Evolutionary conservation across 1,140 invertebrate genomes (phyloP).

Genomic region (Colletes gigas): DNA sequence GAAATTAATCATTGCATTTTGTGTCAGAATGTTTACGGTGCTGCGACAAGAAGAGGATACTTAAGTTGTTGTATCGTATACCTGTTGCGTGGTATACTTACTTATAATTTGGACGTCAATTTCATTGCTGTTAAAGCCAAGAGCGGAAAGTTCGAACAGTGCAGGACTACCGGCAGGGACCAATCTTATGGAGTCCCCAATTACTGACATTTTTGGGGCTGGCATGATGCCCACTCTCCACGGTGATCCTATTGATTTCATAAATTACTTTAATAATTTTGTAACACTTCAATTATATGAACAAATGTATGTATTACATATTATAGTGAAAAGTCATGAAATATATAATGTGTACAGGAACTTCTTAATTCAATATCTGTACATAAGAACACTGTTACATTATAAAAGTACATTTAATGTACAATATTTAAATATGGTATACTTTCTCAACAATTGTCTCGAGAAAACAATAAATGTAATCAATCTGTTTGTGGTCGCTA

Average conservation of each 20-base stretch:
- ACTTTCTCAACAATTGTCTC: constrained; percentile 5
- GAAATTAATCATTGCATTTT: constrained; percentile 33
- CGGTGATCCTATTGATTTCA: constrained; percentile 88
- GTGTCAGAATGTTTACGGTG: neutral
- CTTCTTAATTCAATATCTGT: neutral
- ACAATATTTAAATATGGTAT: neutral
- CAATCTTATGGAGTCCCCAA: constrained; percentile 92
- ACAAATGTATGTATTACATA: neutral
- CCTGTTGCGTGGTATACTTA: constrained; percentile 68
- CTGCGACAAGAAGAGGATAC: too few relatives aligned
- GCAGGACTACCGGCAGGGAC: constrained; percentile 92
- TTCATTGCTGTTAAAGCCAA: constrained; percentile 84
- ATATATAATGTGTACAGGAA: neutral
- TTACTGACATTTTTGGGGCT: constrained; percentile 86
- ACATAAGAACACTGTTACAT: neutral
- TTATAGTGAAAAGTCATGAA: neutral
- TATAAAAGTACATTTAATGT: too few relatives aligned
- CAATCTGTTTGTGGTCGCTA: too few relatives aligned
- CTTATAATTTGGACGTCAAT: constrained; percentile 80
- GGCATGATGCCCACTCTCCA: constrained; percentile 94
- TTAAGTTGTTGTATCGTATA: too few relatives aligned
- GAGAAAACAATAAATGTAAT: neutral
- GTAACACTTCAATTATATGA: neutral
- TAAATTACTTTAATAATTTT: neutral
- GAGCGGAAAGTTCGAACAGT: constrained; percentile 90